Percentiles rank a stretch among this genome's conserved stretches.
phyloP scores from a whole-genome alignment of 2,888 invertebrate genomes.

The Perizoma flavofasciatum region DNA sequence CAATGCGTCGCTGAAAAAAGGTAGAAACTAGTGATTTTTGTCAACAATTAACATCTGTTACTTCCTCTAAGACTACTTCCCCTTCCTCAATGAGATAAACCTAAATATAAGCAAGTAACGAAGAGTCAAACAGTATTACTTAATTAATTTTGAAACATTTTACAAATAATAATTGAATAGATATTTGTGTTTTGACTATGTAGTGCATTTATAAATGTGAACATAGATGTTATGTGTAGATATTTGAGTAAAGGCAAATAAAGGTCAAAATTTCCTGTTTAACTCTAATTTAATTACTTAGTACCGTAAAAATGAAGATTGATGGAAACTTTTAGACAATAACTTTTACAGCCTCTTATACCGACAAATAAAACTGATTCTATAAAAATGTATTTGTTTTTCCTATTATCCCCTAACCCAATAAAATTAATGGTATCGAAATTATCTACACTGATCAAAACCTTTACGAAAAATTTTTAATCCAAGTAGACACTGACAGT shows the following conservation, averaged over 20 bases:
- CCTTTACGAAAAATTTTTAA: too few species aligned
- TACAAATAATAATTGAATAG: slow-evolving; percentile 50
- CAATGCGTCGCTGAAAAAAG: too few species aligned
- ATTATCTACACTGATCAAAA: too few species aligned
- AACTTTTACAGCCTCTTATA: slow-evolving; percentile 80
- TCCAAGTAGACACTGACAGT: too few species aligned
- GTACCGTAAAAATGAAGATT: slow-evolving; percentile 60
- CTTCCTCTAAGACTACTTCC: slow-evolving; percentile 41
- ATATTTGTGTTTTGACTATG: slow-evolving; percentile 50
- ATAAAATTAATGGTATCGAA: too few species aligned
- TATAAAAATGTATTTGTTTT: slow-evolving; percentile 58
- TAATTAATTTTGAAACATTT: slow-evolving; percentile 69
- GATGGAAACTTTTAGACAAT: slow-evolving; percentile 79
- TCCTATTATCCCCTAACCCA: slow-evolving; percentile 44
- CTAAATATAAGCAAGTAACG: slow-evolving; percentile 52
- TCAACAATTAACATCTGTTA: slow-evolving; percentile 22
- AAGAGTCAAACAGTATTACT: slow-evolving; percentile 78
- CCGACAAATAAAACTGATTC: slow-evolving; percentile 78
- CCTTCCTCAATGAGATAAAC: slow-evolving; percentile 47
- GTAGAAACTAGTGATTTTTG: slow-evolving; percentile 2
- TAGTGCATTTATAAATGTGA: slow-evolving; percentile 57
- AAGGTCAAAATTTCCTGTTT: slow-evolving; percentile 28
- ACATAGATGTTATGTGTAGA: slow-evolving; percentile 28
- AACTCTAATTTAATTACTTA: slow-evolving; percentile 42
- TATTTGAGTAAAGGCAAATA: slow-evolving; percentile 38